Evolutionary conservation across 1,140 invertebrate species (phyloP).

Genomic region (Micrasema longulum): DNA sequence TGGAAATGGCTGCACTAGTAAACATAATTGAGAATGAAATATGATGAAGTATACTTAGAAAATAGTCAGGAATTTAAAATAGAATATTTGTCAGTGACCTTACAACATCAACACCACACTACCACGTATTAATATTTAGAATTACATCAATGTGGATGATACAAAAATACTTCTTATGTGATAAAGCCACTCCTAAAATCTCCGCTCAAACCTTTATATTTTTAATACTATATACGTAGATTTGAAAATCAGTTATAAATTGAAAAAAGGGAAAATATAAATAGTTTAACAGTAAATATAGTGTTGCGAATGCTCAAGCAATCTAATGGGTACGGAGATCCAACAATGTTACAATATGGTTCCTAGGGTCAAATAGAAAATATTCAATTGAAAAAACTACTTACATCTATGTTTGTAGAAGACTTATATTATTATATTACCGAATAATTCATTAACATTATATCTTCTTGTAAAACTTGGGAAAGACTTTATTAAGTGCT

Average conservation of each 20-base stretch:
- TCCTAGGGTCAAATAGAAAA: constrained; percentile 54
- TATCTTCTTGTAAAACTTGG: constrained; percentile 37
- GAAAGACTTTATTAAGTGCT: constrained; percentile 25
- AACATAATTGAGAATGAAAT: constrained; percentile 29
- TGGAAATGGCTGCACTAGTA: constrained; percentile 22
- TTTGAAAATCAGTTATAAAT: constrained; percentile 19
- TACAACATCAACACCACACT: constrained; percentile 9
- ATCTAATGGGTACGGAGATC: constrained; percentile 55
- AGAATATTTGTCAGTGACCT: neutral
- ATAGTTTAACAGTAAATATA: constrained; percentile 10
- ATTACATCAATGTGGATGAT: constrained; percentile 28
- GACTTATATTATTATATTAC: constrained; percentile 57
- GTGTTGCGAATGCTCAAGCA: constrained; percentile 29
- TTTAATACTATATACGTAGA: neutral
- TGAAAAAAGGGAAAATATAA: constrained; percentile 7
- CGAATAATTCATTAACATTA: constrained; percentile 57
- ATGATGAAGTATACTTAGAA: constrained; percentile 1
- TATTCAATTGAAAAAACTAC: constrained; percentile 71
- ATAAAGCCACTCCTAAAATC: constrained; percentile 41
- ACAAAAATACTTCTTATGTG: constrained; percentile 45
- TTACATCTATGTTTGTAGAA: constrained; percentile 63
- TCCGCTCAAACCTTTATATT: constrained; percentile 21
- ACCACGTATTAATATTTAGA: constrained; percentile 22
- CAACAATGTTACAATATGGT: constrained; percentile 50
- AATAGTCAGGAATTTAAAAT: neutral